phyloP scores from a whole-genome alignment of 2,888 invertebrate genomes.

The Synanthedon tipuliformis region DNA sequence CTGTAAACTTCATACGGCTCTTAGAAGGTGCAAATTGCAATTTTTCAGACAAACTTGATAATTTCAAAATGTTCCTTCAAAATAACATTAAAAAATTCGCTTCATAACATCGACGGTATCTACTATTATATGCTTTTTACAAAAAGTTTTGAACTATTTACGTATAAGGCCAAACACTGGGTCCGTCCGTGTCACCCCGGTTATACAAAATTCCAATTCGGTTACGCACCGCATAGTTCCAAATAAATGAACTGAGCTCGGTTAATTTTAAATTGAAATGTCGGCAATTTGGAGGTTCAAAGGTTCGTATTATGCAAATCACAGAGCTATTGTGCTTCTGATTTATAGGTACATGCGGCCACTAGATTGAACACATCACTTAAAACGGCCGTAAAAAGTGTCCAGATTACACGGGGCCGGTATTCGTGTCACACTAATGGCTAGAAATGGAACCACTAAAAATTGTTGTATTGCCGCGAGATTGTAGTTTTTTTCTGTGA shows the following conservation, averaged over 20 bases:
- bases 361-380: conserved; percentile 28
- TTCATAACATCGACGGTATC: no score
- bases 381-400: conserved; percentile 43
- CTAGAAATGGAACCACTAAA: conserved; percentile 30
- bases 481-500: conserved; percentile 21
- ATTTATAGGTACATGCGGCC: conserved; percentile 26
- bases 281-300: conserved; percentile 29
- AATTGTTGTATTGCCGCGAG: conserved; percentile 28
- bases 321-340: conserved; percentile 32
- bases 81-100: no score
- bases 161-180: no score
- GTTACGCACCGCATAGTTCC: not conserved
- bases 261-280: conserved; percentile 38
- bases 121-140: no score
- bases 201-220: not conserved
- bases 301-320: conserved; percentile 40
- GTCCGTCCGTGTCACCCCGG: no score
- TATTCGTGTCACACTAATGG: conserved; percentile 36
- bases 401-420: conserved; percentile 34
- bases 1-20: no score
- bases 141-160: no score
- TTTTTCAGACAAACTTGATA: no score
- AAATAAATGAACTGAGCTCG: conserved; percentile 3
- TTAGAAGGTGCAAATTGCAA: no score
- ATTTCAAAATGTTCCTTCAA: no score